Evolutionary conservation across 2,888 invertebrate species (phyloP).

Genomic region (Callinectes sapidus): DNA sequence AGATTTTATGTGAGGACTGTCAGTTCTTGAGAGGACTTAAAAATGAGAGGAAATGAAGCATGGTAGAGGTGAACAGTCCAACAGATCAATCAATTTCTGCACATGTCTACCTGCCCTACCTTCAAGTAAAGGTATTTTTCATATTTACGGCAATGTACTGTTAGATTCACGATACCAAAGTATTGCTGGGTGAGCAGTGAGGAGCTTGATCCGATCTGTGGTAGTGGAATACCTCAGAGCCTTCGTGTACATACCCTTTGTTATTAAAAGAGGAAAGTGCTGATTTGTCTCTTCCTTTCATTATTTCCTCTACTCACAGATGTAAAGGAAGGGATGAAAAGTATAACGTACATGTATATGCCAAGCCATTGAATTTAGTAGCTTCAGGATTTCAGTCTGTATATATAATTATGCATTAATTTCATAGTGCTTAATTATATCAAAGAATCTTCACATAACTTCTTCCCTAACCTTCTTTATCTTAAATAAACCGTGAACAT

Average conservation of each 20-base stretch:
- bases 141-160: not conserved
- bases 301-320: not conserved
- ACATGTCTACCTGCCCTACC: not conserved
- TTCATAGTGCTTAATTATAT: not conserved
- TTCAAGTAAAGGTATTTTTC: not conserved
- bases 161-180: not conserved
- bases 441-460: not conserved
- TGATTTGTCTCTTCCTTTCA: not conserved
- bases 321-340: not conserved
- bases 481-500: not conserved
- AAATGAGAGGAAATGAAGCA: too few species aligned
- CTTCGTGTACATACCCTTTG: not conserved
- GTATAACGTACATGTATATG: not conserved
- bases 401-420: not conserved
- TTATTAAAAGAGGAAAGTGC: not conserved
- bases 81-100: not conserved
- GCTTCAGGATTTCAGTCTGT: not conserved
- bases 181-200: not conserved
- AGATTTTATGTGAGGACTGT: too few species aligned
- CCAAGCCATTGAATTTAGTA: not conserved
- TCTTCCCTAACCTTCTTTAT: not conserved
- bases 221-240: not conserved
- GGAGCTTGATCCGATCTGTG: not conserved
- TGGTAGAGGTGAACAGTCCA: too few species aligned
- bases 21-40: too few species aligned